Conservation (phyloP, 2,888 invertebrate species). For the Idaea biselata region DNA sequence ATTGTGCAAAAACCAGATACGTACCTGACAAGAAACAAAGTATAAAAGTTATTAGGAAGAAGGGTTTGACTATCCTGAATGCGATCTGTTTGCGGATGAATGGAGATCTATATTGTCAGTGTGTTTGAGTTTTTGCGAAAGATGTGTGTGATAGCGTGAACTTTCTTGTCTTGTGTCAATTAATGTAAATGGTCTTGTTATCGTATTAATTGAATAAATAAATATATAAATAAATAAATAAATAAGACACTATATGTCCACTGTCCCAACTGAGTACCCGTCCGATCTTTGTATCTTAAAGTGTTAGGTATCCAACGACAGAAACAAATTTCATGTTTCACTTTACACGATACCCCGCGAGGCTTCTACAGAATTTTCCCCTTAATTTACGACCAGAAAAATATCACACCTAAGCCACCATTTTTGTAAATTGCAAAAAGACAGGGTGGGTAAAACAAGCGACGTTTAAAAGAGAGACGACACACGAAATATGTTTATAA, state of each 20-base stretch:
- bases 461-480: constrained; percentile 62
- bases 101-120: no score
- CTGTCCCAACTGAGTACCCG: neutral
- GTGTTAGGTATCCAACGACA: neutral
- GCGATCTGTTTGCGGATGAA: no score
- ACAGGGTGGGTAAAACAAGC: constrained; percentile 42
- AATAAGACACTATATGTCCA: neutral
- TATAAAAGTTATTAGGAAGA: no score
- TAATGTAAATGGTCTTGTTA: no score
- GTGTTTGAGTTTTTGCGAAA: no score
- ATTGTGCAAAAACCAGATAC: no score
- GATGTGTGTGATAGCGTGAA: no score
- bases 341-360: neutral
- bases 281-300: neutral
- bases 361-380: neutral
- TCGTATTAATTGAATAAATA: no score
- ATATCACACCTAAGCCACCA: neutral
- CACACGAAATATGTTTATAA: constrained; percentile 75
- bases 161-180: no score
- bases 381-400: neutral
- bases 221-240: no score
- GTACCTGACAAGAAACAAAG: no score
- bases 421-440: constrained; percentile 30
- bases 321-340: neutral
- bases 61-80: no score